Percentiles rank a stretch among this genome's conserved stretches.
These are phyloP conservation scores for Idaea aversata DNA, from an alignment of 2,888 invertebrate species.

Conservation along the genomic window DNA sequence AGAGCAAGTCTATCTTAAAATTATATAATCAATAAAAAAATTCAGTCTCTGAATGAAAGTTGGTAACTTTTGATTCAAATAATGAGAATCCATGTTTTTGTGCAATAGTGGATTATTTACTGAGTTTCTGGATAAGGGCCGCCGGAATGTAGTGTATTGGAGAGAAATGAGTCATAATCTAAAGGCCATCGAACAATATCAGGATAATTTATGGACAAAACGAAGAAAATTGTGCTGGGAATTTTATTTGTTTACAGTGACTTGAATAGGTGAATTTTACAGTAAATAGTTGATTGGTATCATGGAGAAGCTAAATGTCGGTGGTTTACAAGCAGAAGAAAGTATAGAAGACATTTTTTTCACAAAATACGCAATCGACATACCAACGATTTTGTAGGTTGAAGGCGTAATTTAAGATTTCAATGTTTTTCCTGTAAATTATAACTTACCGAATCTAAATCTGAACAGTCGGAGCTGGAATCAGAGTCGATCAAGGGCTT, in stretches of 20 bases:
- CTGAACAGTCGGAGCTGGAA: slow-evolving; percentile 90
- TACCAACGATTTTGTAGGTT: slow-evolving; percentile 58
- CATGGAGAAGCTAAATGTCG: not conserved
- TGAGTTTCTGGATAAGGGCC: not conserved
- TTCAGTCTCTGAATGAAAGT: slow-evolving; percentile 14
- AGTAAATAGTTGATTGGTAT: not conserved
- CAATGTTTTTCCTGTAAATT: slow-evolving; percentile 30
- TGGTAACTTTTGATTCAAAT: not conserved
- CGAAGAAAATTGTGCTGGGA: not conserved
- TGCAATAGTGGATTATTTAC: not conserved
- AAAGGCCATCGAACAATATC: slow-evolving; percentile 29
- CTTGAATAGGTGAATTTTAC: not conserved
- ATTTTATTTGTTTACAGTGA: not conserved
- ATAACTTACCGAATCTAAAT: slow-evolving; percentile 89
- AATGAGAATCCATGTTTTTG: not conserved
- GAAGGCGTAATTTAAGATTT: slow-evolving; percentile 29
- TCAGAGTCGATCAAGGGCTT: slow-evolving; percentile 91
- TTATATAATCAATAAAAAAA: slow-evolving; percentile 39
- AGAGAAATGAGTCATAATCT: slow-evolving; percentile 42
- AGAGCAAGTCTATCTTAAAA: slow-evolving; percentile 31
- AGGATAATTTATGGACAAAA: not conserved
- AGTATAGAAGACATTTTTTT: slow-evolving; percentile 47
- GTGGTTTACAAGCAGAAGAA: slow-evolving; percentile 2
- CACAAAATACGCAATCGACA: slow-evolving; percentile 65
- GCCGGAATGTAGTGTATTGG: not conserved